Evolutionary conservation across 2,113 vertebrate species (phyloP), one percentile per base, ranked within the genome.

Genomic region (Sorex fumeus): DNA sequence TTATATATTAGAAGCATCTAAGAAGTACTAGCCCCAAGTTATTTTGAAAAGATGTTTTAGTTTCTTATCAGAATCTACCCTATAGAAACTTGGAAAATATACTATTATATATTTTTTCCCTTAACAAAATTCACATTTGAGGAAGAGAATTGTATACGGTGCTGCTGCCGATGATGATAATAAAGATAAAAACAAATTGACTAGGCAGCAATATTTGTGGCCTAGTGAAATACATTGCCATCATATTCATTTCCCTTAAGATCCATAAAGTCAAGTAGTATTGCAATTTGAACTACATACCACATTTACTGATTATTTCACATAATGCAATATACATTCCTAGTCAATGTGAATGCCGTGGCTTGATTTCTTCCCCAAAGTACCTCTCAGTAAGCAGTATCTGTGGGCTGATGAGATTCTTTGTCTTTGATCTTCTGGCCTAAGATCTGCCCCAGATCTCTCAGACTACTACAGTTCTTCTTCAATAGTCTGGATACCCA

Each of bases 61-160:
- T 50, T 79, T 88, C 76, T 21, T 71, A 47, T 34, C 69, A 82
- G 16, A 81, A 82, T 45, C 40, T 88, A 28, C 36, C 50, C 80
- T 36, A 77, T 36, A 45, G 60, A 75, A 75, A 77, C 34, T 53
- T 64, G 21, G 16, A 23, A 79, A 79, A 83, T 53, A 47, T 0
- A 57, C 25, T 85, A 5, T 50, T 70, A 23, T 36, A 45, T 13
- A 87, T 15, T 79, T 47, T 78, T 23, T 28, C 71, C 28, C 32
- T 87, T 45, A 1, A 23, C 70, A 8, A 77, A 50, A 71, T 77
- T 81, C 32, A 62, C 36, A 77, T 50, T 36, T 43, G 70, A 6
- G 43, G 10, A 75, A 34, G n/a, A 34, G 50, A 27, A 74, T 6
- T 6, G 57, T 60, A 60, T 21, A 47, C 18, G 28, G 45, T 57